Base-by-base conservation (phyloP, 1,140 invertebrate genomes). In the Macrotrachela quadricornifera region DNA sequence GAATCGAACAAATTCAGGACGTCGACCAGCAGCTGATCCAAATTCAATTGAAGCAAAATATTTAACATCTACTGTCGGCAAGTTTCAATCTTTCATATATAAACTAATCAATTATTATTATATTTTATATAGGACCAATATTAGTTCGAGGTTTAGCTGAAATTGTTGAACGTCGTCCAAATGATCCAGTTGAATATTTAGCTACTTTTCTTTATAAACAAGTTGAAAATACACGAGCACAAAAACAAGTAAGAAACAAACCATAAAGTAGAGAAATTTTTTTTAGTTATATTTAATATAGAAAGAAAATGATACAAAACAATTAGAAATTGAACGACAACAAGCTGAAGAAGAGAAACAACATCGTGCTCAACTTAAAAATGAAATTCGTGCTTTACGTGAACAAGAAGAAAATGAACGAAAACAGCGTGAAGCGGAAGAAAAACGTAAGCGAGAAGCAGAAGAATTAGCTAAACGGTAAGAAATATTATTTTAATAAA, bases 141-240 rank as follows among this genome's bases (percentile, higher is more conserved):
- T 40, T 53, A 18, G 17, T 17, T 16, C 46, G 46, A 40, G 51
- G 51, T 15, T 17, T 53, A 17, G 45, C 51, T 37, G 51, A 53
- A 53, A 53, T 53, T 30, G 40, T 53, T 11, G 44, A 53, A 15
- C 42, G 44, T 36, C 44, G 51, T 8, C 51, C 51, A 39, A 44
- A 46, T 30, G 51, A 53, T 53, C 51, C 51, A 16, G 45, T 53
- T 16, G 51, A 53, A 15, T 53, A 47, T 21, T 43, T 53, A 17
- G 51, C 44, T 16, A 40, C 41, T 1, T 53, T 37, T 47, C 44
- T 53, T 18, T 36, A 41, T 18, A 53, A 53, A 47, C 37, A 39
- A 43, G 46, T 53, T 39, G 51, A 53, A 18, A 53, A 53, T 16
- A 9, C 17, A 40, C 37, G 40, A n/a, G 51, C 40, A 6, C n/a